Evolutionary conservation across 2,888 invertebrate genomes (phyloP), one percentile per base, ranked within the genome.

Genomic region (Lasioglossum zephyrum): DNA sequence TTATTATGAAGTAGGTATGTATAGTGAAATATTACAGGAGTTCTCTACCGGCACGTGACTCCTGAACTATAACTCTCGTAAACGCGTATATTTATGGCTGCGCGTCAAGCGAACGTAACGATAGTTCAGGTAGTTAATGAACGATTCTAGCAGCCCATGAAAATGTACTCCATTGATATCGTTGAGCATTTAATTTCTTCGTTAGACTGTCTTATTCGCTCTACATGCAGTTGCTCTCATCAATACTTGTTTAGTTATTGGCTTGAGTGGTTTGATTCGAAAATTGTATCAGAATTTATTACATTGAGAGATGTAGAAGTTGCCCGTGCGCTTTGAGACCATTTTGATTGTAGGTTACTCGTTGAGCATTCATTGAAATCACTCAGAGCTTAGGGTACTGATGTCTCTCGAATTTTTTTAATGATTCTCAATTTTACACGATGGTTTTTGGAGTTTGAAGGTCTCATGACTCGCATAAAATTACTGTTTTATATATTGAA

Each of bases 21-120:
- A 1, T 22, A 18, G 6, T 22, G n/a, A 80, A 39, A 47, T 77
- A 79, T 63, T 72, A 4, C 39, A 66, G 11, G 22, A 41, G 9
- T 26, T 72, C 26, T 22, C 8, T 36, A 16, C 36, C 22, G 39
- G 26, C 81, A 73, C 77, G 77, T 63, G 77, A 77, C 6, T 47
- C n/a, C 36, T 57, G 6, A 73, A 73, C 63, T 53, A 60, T 63
- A 57, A 44, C 16, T 31, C n/a, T 16, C 13, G 16, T 26, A 3
- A 77, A 31, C 47, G 11, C 39, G 57, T 66, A 26, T 57, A 9
- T 76, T 76, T 80, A 85, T 84, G 84, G 85, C 85, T 73, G 73
- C 26, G 69, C 16, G 26, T 9, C 9, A n/a, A 36, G 49, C 31
- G 57, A 73, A 60, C 47, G n/a, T 16, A 36, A 26, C 66, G 18